Base-by-base conservation (phyloP, 1,140 invertebrate genomes). In the Achroia grisella region DNA sequence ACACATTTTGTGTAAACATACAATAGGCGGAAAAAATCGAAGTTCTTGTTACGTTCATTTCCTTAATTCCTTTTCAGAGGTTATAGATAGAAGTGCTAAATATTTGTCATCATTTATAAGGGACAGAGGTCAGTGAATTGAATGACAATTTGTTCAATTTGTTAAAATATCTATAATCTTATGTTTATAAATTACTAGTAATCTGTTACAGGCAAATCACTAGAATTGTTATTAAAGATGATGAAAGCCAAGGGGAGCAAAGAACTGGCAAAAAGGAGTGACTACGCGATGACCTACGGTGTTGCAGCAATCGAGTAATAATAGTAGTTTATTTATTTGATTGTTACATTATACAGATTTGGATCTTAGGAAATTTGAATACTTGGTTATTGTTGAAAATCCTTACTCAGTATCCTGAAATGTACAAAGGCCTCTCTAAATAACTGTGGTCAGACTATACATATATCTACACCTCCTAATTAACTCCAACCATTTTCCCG, bases 71-170 rank as follows among this genome's bases (percentile, higher is more conserved):
- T 11, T 74, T 71, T 31, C 56, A 79, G 75, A 70, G 40, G 71
- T 79, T 0, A 65, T 77, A 15, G 49, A 48, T 0, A 48, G 67
- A 15, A 72, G 69, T 36, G 57, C 65, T 8, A 71, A 71, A 44
- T 79, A 79, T 36, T 58, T 79, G 27, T 79, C 75, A 13, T 72
- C 69, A 8, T 79, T 71, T 57, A 37, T 67, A 13, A 61, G 75
- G 36, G 75, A 79, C 30, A 50, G 71, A 69, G 71, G 75, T 76
- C 39, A 44, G 55, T 34, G 14, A 10, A 31, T 43, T 11, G 35
- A 5, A 9, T n/a, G 11, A 32, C 31, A 4, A 10, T n/a, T 32
- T 4, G 28, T 6, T 4, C 28, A 6, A 29, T 29, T 29, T 10
- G n/a, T n/a, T 35, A 30, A 44, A 27, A 39, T 45, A 46, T 28